Conservation (phyloP, 2,113 vertebrate species). For the Lophura nycthemera region DNA sequence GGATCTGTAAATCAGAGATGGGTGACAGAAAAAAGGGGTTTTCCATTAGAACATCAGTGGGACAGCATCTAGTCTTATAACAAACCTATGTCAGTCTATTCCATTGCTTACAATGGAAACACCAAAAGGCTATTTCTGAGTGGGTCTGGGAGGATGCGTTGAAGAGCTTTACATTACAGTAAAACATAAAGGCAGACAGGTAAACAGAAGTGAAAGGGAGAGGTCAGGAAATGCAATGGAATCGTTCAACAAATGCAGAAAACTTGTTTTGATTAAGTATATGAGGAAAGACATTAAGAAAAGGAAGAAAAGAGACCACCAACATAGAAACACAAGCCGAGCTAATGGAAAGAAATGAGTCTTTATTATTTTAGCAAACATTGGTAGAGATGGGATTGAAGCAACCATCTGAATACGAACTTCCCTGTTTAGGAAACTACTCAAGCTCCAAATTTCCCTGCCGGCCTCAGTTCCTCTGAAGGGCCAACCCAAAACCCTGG, state of each 20-base stretch:
- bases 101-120: not conserved
- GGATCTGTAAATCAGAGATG: not conserved
- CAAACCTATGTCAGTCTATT: not conserved
- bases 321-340: conserved; percentile 29
- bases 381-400: conserved; percentile 10
- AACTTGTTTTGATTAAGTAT: conserved; percentile 29
- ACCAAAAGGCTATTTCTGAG: not conserved
- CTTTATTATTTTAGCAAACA: conserved; percentile 54
- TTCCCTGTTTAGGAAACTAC: conserved; percentile 4
- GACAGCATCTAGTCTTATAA: not conserved
- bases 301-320: conserved; percentile 47
- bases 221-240: not conserved
- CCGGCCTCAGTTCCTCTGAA: conserved; percentile 41
- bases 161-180: not conserved
- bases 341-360: conserved; percentile 21
- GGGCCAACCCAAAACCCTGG: conserved; percentile 31
- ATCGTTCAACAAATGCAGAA: not conserved
- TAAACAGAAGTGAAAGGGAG: not conserved
- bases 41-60: not conserved
- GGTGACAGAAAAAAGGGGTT: not conserved
- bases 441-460: conserved; percentile 55
- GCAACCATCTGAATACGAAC: conserved; percentile 6
- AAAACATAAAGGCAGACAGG: not conserved
- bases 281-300: not conserved
- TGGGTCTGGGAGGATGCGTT: not conserved